A percentile compares a stretch with the other conserved stretches of the same genome.
Evolutionary conservation across 2,888 invertebrate species (phyloP).

Genomic region (Mellilla xanthometata): DNA sequence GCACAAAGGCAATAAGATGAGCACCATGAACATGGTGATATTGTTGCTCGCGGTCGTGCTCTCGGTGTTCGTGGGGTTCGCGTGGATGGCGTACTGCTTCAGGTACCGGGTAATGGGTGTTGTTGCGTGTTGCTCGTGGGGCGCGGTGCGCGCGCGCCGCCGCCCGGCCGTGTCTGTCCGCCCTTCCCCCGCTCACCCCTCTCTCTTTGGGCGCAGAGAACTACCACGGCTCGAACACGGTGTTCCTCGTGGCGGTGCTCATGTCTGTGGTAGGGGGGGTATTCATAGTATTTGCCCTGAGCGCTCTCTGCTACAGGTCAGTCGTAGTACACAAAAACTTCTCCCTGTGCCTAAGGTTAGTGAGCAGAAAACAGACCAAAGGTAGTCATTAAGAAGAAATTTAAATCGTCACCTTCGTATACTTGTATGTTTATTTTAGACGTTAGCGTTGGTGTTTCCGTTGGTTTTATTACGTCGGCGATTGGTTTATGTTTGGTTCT

Average conservation of each 20-base stretch:
- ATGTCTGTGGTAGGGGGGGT: constrained; percentile 99
- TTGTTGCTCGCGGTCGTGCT: constrained; percentile 96
- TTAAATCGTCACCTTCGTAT: constrained; percentile 83
- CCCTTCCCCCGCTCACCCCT: constrained; percentile 51
- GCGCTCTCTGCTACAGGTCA: constrained; percentile 99
- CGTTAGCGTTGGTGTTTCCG: constrained; percentile 81
- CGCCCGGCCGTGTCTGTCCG: constrained; percentile 36
- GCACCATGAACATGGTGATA: constrained; percentile 95
- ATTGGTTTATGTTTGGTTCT: constrained; percentile 68
- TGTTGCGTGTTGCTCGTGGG: constrained; percentile 71
- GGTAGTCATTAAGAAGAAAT: constrained; percentile 85
- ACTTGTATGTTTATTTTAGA: constrained; percentile 81
- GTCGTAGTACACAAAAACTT: constrained; percentile 99
- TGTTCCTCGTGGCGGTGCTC: constrained; percentile 98
- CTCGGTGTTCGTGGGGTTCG: constrained; percentile 97
- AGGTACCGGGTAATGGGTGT: constrained; percentile 87
- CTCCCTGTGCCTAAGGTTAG: constrained; percentile 99
- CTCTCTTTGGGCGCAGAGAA: constrained; percentile 89
- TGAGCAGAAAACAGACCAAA: constrained; percentile 92
- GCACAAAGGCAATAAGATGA: constrained; percentile 91
- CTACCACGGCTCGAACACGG: constrained; percentile 98
- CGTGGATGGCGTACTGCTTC: constrained; percentile 97
- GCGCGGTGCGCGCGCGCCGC: constrained; percentile 50
- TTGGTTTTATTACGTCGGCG: constrained; percentile 73
- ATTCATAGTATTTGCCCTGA: constrained; percentile 98